Percentiles rank a stretch among this genome's conserved stretches.
phyloP scores from a whole-genome alignment of 2,113 vertebrate genomes.

The Noctilio leporinus region DNA sequence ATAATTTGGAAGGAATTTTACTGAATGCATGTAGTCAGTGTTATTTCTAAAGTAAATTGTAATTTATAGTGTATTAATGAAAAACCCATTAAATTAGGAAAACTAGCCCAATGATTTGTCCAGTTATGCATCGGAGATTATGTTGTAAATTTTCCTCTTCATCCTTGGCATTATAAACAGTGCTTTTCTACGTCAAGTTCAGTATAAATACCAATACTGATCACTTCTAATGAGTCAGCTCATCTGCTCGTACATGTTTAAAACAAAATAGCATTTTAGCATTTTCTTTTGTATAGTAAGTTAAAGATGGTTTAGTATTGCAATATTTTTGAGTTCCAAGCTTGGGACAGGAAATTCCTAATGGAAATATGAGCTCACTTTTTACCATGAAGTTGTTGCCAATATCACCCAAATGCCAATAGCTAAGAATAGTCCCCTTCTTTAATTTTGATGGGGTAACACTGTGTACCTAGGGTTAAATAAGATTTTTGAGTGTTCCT shows the following conservation, averaged over 20 bases:
- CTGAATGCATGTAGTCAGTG: neutral
- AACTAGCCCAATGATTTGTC: neutral
- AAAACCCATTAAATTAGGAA: neutral
- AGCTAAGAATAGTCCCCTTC: neutral
- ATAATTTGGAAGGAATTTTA: neutral
- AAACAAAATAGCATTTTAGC: neutral
- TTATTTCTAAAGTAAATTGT: neutral
- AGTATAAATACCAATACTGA: neutral
- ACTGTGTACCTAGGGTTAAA: neutral
- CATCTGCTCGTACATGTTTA: neutral
- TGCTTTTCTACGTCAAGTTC: neutral
- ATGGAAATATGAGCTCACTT: neutral
- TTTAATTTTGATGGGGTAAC: neutral
- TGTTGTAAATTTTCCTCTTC: neutral
- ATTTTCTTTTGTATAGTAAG: neutral
- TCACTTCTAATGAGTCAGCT: neutral
- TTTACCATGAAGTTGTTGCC: neutral
- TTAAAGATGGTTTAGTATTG: neutral
- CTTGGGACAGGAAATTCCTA: neutral
- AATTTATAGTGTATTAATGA: neutral
- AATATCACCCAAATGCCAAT: neutral
- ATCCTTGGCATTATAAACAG: neutral
- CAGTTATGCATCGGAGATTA: neutral
- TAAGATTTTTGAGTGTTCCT: neutral
- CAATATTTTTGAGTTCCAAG: neutral